Percentiles rank a stretch among this genome's conserved stretches.
These are phyloP conservation scores for Silurus lanzhouensis DNA, from an alignment of 2,797 vertebrate genomes.

Conservation along the genomic window DNA sequence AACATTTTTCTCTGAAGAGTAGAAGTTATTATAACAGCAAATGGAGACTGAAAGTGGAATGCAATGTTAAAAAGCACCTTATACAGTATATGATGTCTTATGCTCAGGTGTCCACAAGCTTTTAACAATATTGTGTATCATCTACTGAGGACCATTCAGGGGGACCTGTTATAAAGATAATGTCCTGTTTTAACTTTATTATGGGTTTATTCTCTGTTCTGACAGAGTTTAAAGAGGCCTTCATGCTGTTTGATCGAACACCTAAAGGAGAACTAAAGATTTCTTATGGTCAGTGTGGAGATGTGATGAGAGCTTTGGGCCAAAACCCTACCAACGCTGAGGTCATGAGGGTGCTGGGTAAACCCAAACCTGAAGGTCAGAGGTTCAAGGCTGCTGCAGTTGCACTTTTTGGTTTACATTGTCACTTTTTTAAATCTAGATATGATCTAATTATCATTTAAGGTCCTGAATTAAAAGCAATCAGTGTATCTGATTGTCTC, in stretches of 20 bases:
- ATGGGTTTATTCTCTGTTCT: constrained; percentile 16
- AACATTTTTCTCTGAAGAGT: no score
- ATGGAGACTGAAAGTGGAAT: no score
- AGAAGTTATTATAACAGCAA: no score
- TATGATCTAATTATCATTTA: background rate
- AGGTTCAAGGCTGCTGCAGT: background rate
- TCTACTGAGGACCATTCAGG: background rate
- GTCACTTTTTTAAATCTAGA: background rate
- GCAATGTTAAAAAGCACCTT: no score
- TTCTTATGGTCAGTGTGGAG: constrained; percentile 79
- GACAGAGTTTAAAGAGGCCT: constrained; percentile 86
- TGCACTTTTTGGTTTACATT: background rate
- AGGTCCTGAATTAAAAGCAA: background rate
- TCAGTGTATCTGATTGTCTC: background rate
- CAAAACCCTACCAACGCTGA: constrained; percentile 86
- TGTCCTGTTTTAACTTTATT: background rate
- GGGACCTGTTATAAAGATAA: background rate
- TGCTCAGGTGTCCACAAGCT: no score
- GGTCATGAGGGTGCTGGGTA: constrained; percentile 82
- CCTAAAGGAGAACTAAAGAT: constrained; percentile 80
- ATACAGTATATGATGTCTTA: no score
- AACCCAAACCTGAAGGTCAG: constrained; percentile 81
- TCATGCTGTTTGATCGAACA: constrained; percentile 83
- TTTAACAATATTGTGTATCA: no score
- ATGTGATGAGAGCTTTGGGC: constrained; percentile 82